Percentiles rank a stretch among this genome's conserved stretches.
These are phyloP conservation scores for Samia ricini DNA, from an alignment of 1,140 invertebrate species.

Conservation along the genomic window DNA sequence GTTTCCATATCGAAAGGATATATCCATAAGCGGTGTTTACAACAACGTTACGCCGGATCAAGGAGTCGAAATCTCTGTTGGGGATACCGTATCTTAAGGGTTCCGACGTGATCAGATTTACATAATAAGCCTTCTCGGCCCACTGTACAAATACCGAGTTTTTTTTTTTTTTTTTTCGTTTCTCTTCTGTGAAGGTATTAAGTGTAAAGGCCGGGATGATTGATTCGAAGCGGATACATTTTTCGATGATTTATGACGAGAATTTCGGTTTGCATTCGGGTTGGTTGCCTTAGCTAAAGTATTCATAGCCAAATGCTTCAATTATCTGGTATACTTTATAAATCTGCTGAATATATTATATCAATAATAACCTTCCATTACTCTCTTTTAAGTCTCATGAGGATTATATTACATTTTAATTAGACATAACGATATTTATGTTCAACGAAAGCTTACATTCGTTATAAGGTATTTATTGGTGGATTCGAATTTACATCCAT, in stretches of 20 bases:
- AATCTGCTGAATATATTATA: too few relatives aligned
- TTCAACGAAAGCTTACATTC: too few relatives aligned
- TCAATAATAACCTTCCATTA: too few relatives aligned
- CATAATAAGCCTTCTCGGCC: conserved; percentile 44
- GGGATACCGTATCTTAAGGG: conserved; percentile 43
- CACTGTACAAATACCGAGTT: conserved; percentile 48
- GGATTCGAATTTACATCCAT: too few relatives aligned
- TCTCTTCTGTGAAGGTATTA: conserved; percentile 34
- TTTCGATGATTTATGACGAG: conserved; percentile 37
- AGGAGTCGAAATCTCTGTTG: conserved; percentile 45
- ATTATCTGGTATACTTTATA: background rate
- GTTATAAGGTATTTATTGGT: too few relatives aligned
- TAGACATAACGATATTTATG: too few relatives aligned
- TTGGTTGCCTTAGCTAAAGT: background rate
- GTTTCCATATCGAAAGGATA: conserved; percentile 27
- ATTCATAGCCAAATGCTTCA: background rate
- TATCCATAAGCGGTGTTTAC: conserved; percentile 44
- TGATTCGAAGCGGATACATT: conserved; percentile 44
- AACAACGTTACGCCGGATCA: conserved; percentile 35
- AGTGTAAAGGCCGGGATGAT: conserved; percentile 43
- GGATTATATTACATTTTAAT: too few relatives aligned
- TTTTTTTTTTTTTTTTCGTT: too few relatives aligned
- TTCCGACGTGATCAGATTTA: conserved; percentile 52
- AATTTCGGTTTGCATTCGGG: background rate
- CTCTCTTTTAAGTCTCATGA: too few relatives aligned